Conservation (phyloP, 2,113 vertebrate genomes). For the Galemys pyrenaicus region DNA sequence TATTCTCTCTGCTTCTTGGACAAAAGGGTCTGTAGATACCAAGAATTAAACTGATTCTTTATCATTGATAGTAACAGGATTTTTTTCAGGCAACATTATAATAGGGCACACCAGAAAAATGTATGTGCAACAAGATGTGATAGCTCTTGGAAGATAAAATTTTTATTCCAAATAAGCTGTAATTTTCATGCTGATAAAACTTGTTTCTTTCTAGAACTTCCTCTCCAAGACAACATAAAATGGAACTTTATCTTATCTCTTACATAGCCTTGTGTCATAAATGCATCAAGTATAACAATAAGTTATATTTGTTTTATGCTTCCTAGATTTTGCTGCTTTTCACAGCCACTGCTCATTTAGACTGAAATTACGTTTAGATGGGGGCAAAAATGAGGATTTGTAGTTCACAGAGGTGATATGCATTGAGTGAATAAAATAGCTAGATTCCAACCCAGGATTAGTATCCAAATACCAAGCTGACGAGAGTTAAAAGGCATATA, state of each 20-base stretch:
- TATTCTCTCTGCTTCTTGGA: background rate
- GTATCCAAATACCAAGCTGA: background rate
- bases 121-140: background rate
- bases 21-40: background rate
- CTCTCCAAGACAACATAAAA: background rate
- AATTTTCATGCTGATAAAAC: background rate
- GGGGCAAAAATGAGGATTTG: background rate
- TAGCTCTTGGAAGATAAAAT: background rate
- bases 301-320: background rate
- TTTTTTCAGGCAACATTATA: background rate
- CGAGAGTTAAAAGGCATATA: background rate
- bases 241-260: background rate
- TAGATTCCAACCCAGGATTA: background rate
- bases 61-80: background rate
- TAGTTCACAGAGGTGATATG: background rate
- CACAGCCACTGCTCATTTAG: background rate
- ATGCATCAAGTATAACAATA: background rate
- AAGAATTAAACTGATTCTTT: background rate
- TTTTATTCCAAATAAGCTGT: background rate
- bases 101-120: background rate
- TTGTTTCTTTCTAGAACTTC: background rate
- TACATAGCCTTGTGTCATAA: background rate
- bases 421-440: background rate
- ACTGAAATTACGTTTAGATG: background rate
- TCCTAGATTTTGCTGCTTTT: background rate